Conservation (phyloP, 2,113 vertebrate genomes). For the Heterochromis multidens region DNA sequence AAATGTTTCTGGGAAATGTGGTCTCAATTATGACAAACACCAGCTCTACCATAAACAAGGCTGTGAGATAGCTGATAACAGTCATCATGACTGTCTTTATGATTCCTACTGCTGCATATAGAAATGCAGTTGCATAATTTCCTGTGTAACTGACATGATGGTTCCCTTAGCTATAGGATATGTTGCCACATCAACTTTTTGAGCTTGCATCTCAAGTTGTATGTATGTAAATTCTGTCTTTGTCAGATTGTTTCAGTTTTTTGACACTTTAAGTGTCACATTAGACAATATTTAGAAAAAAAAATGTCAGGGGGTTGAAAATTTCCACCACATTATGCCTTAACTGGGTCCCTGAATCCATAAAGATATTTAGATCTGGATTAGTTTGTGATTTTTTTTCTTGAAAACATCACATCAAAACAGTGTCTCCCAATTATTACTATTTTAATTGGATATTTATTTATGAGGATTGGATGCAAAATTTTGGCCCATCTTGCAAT, state of each 20-base stretch:
- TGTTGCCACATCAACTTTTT: neutral
- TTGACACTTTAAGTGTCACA: neutral
- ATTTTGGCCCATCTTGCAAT: fast-evolving
- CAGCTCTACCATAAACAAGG: neutral
- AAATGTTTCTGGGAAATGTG: neutral
- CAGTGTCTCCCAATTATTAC: too few species aligned
- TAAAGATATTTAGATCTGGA: too few species aligned
- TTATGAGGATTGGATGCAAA: fast-evolving
- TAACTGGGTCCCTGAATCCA: too few species aligned
- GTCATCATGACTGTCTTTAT: neutral
- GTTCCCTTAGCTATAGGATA: neutral
- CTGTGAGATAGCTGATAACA: neutral
- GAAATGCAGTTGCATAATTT: neutral
- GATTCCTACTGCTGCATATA: neutral
- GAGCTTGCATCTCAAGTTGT: neutral
- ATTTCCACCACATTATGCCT: too few species aligned
- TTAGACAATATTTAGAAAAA: neutral
- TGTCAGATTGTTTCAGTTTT: neutral
- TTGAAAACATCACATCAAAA: too few species aligned
- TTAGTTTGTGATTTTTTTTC: too few species aligned
- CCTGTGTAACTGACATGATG: neutral
- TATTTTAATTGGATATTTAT: neutral
- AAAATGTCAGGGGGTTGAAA: neutral
- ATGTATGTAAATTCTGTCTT: neutral
- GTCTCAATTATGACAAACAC: neutral